Evolutionary conservation across 2,113 vertebrate genomes (phyloP), one percentile per base, ranked within the genome.

Genomic region (Tyrannus savana): DNA sequence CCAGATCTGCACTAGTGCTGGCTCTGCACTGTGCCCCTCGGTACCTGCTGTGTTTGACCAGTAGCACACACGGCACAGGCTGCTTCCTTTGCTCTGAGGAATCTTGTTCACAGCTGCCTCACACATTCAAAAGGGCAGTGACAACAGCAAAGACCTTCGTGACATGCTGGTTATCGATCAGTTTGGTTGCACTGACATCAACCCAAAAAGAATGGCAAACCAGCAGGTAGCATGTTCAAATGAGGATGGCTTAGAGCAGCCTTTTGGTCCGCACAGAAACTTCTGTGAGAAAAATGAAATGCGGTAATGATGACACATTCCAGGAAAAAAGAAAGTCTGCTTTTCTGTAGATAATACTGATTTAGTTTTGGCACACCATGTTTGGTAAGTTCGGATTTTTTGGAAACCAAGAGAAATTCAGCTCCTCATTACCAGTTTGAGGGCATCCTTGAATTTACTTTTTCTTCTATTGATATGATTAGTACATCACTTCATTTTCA

Each of bases 121-220:
- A 11, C 13, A 18, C 27, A 1, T 28, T 59, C 60, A 30, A 15
- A 76, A 85, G 52, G 19, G 12, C 53, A 56, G 30, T 12, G 58
- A 24, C 53, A 76, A 6, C 58, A 52, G 3, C 79, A 50, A 58
- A 66, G 53, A 56, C 46, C 11, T 59, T 39, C 23, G 27, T 7
- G 33, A 39, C 28, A 21, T 0, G 0, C 9, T 56, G 39, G 28
- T 90, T 78, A 53, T 25, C 10, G 21, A 58, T 53, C 44, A n/a
- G 0, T 67, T 44, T n/a, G 12, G 3, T 67, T 63, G 37, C 6
- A 3, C 0, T 14, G n/a, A 39, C 28, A 74, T 27, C 35, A 59
- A 4, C 25, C 25, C 52, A 50, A 52, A 39, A 78, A 46, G 17
- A 87, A 59, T 8, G 44, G 15, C 47, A 81, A 84, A 52, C 33